These are phyloP conservation scores for Nesoenas mayeri DNA, from an alignment of 2,113 vertebrate species.

Conservation along the genomic window DNA sequence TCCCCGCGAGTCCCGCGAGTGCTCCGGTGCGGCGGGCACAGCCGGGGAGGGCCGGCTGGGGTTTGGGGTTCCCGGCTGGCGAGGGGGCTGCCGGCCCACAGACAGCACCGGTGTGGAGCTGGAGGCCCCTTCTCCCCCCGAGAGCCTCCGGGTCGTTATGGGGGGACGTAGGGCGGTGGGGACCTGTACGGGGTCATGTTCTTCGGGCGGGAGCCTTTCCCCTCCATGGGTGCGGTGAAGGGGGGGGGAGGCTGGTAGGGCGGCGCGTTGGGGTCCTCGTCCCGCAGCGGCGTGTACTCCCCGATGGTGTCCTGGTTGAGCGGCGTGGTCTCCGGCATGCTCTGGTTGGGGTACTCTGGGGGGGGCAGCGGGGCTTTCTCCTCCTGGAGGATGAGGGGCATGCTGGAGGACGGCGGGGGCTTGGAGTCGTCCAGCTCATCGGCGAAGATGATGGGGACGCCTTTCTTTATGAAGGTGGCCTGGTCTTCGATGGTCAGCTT, in stretches of 20 bases:
- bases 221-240: conserved; percentile 93
- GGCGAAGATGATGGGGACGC: conserved; percentile 96
- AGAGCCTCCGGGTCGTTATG: conserved; percentile 81
- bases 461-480: conserved; percentile 97
- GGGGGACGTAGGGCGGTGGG: conserved; percentile 94
- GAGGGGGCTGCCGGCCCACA: conserved; percentile 74
- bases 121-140: conserved; percentile 77
- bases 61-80: conserved; percentile 62
- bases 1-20: conserved; percentile 70
- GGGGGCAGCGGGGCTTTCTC: conserved; percentile 95
- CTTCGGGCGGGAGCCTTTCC: conserved; percentile 95
- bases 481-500: conserved; percentile 97
- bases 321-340: conserved; percentile 88
- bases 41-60: conserved; percentile 55
- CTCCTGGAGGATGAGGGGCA: conserved; percentile 95
- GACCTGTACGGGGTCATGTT: conserved; percentile 98
- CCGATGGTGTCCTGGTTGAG: conserved; percentile 91
- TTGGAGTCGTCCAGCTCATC: conserved; percentile 97
- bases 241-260: conserved; percentile 96
- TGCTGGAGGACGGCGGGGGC: conserved; percentile 93
- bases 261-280: conserved; percentile 93
- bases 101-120: conserved; percentile 82
- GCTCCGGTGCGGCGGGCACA: conserved; percentile 61
- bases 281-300: conserved; percentile 90
- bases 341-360: conserved; percentile 92